Conservation (phyloP, 2,797 vertebrate genomes). For the Margarornis squamiger region DNA sequence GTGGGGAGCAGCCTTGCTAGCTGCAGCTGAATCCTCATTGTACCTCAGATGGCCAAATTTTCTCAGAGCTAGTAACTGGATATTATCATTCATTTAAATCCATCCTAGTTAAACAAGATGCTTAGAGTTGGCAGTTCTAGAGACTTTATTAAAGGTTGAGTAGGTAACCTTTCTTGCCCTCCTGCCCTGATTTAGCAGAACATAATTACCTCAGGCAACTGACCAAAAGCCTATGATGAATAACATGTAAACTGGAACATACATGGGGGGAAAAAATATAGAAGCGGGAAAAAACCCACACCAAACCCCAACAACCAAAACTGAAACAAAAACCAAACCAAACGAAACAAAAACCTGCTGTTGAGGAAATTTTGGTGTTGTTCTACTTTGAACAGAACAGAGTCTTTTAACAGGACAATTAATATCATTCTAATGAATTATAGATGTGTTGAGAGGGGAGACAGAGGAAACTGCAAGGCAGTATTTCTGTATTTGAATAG, state of each 20-base stretch:
- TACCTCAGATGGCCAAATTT: constrained; percentile 34
- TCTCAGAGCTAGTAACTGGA: constrained; percentile 49
- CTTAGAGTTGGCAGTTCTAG: not conserved
- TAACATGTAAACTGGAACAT: not conserved
- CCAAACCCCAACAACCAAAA: not conserved
- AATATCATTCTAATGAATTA: not conserved
- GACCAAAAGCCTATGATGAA: not conserved
- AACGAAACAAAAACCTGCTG: not conserved
- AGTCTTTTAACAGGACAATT: not conserved
- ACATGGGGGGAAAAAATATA: not conserved
- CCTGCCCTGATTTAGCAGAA: not conserved
- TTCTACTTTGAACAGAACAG: not conserved
- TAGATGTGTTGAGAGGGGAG: not conserved
- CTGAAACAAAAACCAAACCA: not conserved
- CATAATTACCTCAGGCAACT: not conserved
- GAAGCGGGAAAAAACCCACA: not conserved
- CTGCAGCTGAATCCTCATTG: constrained; percentile 19
- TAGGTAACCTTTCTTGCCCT: not conserved
- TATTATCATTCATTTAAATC: constrained; percentile 20
- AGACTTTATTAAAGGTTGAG: not conserved
- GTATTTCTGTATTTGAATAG: not conserved
- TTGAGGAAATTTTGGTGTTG: not conserved
- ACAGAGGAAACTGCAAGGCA: not conserved
- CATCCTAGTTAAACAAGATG: not conserved
- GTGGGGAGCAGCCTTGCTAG: not conserved